Evolutionary conservation across 2,113 vertebrate species (phyloP).

Genomic region (Falcunculus frontatus): DNA sequence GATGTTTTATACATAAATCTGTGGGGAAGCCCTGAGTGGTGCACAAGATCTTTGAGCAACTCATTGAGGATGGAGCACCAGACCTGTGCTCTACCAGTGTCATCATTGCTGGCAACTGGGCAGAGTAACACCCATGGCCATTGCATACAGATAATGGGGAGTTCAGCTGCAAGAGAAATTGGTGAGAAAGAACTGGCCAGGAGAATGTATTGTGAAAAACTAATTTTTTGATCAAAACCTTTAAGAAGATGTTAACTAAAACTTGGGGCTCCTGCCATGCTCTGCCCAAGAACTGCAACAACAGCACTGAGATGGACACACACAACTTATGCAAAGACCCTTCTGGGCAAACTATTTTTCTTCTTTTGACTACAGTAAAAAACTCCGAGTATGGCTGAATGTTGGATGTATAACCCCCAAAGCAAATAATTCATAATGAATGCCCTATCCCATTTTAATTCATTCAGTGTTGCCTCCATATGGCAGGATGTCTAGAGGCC

Average conservation of each 20-base stretch:
- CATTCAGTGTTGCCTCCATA: neutral
- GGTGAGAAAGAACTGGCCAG: neutral
- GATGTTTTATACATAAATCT: neutral
- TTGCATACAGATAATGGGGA: neutral
- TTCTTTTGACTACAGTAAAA: neutral
- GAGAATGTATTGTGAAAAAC: neutral
- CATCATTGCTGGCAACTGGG: fast-evolving
- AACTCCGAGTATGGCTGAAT: neutral
- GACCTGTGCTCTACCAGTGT: neutral
- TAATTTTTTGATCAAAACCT: neutral
- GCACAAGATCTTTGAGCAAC: neutral
- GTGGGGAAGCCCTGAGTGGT: neutral
- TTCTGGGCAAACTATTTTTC: neutral
- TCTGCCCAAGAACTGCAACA: neutral
- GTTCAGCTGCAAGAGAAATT: neutral
- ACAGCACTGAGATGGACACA: neutral
- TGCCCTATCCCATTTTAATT: constrained; percentile 21
- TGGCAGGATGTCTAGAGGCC: constrained; percentile 41
- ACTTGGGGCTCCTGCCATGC: neutral
- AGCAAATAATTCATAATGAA: constrained; percentile 45
- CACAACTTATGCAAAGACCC: neutral
- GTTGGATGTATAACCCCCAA: neutral
- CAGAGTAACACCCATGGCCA: neutral
- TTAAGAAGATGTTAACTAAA: neutral
- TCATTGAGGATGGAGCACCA: neutral